phyloP scores from a whole-genome alignment of 2,888 invertebrate genomes.

The Linnaemya vulpina region DNA sequence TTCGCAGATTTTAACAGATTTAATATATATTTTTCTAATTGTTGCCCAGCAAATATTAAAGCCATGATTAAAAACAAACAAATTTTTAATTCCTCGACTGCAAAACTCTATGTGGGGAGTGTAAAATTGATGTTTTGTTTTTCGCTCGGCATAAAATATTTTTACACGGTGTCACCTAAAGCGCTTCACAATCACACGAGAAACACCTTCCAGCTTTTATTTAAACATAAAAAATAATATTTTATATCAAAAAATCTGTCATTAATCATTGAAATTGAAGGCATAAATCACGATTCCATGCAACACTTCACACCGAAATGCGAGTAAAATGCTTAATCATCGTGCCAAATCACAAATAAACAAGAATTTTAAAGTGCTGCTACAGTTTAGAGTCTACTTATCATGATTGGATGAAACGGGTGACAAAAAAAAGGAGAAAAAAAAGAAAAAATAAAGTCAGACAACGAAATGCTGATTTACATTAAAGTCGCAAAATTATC shows the following conservation, averaged over 20 bases:
- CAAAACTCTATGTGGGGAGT: constrained; percentile 26
- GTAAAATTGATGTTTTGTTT: neutral
- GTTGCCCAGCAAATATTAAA: too few species aligned
- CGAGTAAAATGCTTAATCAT: constrained; percentile 63
- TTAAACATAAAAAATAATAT: too few species aligned
- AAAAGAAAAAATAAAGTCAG: neutral
- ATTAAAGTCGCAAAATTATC: constrained; percentile 26
- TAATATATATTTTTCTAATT: too few species aligned
- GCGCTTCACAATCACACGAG: too few species aligned
- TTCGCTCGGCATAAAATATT: neutral
- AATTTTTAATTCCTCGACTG: constrained; percentile 22
- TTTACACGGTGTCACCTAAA: too few species aligned
- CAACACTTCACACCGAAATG: constrained; percentile 20
- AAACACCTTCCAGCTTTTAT: too few species aligned
- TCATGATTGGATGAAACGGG: constrained; percentile 56
- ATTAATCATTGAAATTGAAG: constrained; percentile 71
- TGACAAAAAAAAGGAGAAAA: constrained; percentile 42
- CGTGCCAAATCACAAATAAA: constrained; percentile 52
- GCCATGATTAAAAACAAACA: too few species aligned
- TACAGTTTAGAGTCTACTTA: constrained; percentile 24
- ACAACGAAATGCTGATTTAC: constrained; percentile 34
- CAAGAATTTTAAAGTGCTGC: constrained; percentile 36
- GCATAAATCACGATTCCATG: constrained; percentile 63
- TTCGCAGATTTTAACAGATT: too few species aligned
- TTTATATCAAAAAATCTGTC: constrained; percentile 24